phyloP scores from a whole-genome alignment of 2,888 invertebrate genomes.

The Torymus auratus region DNA sequence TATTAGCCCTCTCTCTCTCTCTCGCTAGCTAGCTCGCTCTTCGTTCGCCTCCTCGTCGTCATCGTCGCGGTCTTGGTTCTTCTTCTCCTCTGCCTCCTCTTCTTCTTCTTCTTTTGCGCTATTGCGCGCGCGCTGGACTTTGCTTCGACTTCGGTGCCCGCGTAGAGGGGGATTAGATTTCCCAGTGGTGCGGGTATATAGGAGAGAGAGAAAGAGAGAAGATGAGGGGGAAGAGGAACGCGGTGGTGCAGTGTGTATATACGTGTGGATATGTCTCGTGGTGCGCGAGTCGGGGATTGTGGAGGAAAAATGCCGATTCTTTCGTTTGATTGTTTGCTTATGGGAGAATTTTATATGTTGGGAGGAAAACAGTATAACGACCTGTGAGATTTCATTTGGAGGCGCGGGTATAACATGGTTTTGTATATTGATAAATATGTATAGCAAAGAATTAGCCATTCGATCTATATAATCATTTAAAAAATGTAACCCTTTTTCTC shows the following conservation, averaged over 20 bases:
- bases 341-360: too few species aligned
- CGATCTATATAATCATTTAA: too few species aligned
- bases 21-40: background rate
- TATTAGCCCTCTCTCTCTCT: constrained; percentile 38
- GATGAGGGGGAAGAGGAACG: background rate
- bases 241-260: background rate
- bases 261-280: background rate
- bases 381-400: too few species aligned
- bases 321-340: background rate
- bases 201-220: too few species aligned
- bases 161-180: constrained; percentile 38
- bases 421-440: too few species aligned
- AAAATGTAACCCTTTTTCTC: too few species aligned
- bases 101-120: constrained; percentile 10
- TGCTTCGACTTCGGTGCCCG: background rate
- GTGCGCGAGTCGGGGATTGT: background rate
- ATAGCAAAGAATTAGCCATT: background rate
- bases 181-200: background rate
- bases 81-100: constrained; percentile 40
- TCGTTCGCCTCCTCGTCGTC: constrained; percentile 25
- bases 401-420: too few species aligned
- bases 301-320: background rate
- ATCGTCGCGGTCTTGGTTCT: constrained; percentile 3
- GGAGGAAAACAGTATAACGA: too few species aligned
- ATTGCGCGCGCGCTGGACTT: background rate